A percentile compares a stretch with the other conserved stretches of the same genome.
Conservation (phyloP, 2,888 invertebrate species). For the Artemia sinica region DNA sequence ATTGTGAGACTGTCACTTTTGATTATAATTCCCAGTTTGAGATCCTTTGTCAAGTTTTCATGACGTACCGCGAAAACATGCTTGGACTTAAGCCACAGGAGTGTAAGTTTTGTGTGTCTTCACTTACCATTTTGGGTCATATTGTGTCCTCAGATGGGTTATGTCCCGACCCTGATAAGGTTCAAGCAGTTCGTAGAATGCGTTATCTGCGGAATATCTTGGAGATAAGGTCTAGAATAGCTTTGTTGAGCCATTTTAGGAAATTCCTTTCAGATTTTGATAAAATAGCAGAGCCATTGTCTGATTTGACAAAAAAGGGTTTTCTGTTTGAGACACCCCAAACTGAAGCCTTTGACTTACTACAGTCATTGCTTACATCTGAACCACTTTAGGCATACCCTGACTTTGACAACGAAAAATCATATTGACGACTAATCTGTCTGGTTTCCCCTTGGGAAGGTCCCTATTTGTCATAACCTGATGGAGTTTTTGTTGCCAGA, state of each 20-base stretch:
- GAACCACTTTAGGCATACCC: background rate
- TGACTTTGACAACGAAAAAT: background rate
- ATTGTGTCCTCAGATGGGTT: background rate
- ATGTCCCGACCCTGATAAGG: background rate
- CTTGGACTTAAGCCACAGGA: background rate
- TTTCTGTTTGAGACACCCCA: background rate
- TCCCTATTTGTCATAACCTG: too few species aligned
- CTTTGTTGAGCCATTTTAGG: slow-evolving; percentile 6
- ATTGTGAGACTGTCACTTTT: too few species aligned
- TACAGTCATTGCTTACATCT: background rate
- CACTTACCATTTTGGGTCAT: background rate
- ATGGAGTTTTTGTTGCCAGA: too few species aligned
- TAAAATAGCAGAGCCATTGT: too few species aligned
- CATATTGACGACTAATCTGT: background rate
- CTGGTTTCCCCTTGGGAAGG: too few species aligned
- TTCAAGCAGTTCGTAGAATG: background rate
- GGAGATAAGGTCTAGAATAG: background rate
- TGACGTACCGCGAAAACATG: background rate
- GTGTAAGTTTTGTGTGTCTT: slow-evolving; percentile 6
- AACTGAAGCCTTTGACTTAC: background rate
- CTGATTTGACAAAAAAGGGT: too few species aligned
- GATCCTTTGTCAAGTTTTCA: background rate
- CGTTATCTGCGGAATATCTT: too few species aligned
- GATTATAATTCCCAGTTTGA: too few species aligned
- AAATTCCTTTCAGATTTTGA: too few species aligned